Percentiles rank a stretch among this genome's conserved stretches.
Evolutionary conservation across 2,797 vertebrate genomes (phyloP).

Genomic region (Danio choprae): DNA sequence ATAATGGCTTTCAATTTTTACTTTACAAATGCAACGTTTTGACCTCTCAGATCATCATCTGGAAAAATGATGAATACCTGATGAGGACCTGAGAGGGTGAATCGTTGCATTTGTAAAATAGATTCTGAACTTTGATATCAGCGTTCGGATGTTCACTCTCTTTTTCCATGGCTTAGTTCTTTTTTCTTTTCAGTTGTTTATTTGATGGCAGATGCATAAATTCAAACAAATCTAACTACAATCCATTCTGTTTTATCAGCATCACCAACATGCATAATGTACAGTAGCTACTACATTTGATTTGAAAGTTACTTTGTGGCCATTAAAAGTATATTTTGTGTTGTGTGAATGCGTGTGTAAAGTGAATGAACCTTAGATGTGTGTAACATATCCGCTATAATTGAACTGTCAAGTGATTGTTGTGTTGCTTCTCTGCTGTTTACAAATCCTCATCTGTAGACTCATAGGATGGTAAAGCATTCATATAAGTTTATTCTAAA

Average conservation of each 20-base stretch:
- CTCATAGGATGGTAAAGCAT: no score
- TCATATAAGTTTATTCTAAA: neutral
- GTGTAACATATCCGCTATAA: no score
- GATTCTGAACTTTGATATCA: neutral
- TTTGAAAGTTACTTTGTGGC: no score
- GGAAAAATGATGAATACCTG: constrained; percentile 13
- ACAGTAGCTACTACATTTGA: no score
- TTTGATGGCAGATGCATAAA: neutral
- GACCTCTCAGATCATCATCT: constrained; percentile 24
- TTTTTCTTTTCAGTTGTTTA: neutral
- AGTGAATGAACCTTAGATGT: no score
- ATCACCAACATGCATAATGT: no score
- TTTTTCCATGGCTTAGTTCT: neutral
- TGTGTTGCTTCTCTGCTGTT: no score
- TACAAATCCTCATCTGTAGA: no score
- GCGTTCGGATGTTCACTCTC: neutral
- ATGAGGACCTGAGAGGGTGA: constrained; percentile 15
- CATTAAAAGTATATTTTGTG: no score
- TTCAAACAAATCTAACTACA: neutral
- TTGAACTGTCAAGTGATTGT: no score
- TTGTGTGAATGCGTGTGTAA: no score
- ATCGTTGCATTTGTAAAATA: constrained; percentile 10
- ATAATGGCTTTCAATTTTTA: neutral
- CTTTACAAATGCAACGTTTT: constrained; percentile 27
- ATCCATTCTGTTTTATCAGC: neutral